These are phyloP conservation scores for Pseudomyrmex cubaensis DNA, from an alignment of 1,140 invertebrate species.

Conservation along the genomic window DNA sequence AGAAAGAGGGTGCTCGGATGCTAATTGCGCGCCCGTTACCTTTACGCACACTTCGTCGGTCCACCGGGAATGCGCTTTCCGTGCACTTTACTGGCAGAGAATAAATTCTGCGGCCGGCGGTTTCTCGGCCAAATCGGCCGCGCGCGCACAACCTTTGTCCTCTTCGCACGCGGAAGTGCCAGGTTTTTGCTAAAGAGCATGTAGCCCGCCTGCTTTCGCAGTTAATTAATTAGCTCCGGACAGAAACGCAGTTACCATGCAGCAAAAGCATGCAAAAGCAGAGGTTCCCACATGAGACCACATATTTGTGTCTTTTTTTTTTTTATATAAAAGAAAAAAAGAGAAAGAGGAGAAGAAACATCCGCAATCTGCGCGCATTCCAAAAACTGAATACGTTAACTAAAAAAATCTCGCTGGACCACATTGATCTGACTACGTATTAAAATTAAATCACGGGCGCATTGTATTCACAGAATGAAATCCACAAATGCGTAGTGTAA, in stretches of 20 bases:
- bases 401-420: too few species aligned
- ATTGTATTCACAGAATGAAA: too few species aligned
- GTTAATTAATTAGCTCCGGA: conserved; percentile 50
- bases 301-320: not conserved
- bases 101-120: conserved; percentile 55
- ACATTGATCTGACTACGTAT: too few species aligned
- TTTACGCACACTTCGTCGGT: conserved; percentile 14
- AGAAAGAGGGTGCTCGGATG: not conserved
- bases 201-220: conserved; percentile 23
- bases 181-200: conserved; percentile 45
- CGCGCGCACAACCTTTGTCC: conserved; percentile 32
- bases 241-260: not conserved
- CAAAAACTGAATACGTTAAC: too few species aligned
- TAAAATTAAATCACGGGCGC: too few species aligned
- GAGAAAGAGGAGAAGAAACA: not conserved
- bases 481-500: too few species aligned
- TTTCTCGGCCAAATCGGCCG: conserved; percentile 43
- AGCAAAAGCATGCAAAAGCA: not conserved
- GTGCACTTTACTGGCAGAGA: conserved; percentile 39
- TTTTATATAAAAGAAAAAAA: not conserved
- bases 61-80: conserved; percentile 37
- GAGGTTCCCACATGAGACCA: not conserved
- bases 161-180: conserved; percentile 31
- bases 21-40: not conserved
- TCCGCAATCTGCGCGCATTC: too few species aligned